Conservation (phyloP, 2,888 invertebrate species). For the Luffia ferchaultella region DNA sequence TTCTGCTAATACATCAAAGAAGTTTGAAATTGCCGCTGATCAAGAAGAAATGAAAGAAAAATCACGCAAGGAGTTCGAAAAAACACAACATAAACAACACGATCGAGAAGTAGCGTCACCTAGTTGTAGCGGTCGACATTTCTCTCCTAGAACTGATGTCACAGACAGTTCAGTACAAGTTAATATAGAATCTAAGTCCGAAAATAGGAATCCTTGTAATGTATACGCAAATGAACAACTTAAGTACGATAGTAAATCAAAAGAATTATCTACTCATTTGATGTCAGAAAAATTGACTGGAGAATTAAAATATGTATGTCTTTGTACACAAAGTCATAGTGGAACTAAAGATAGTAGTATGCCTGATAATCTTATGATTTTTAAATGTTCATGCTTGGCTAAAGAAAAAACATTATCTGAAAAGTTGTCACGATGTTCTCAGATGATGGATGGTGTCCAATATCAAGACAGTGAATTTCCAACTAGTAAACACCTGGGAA, state of each 20-base stretch:
- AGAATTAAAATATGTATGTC: constrained; percentile 39
- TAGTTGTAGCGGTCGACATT: constrained; percentile 36
- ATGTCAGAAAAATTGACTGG: constrained; percentile 12
- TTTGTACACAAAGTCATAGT: constrained; percentile 23
- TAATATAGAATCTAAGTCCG: constrained; percentile 22
- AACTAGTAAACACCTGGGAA: too few relatives aligned
- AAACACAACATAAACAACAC: constrained; percentile 23
- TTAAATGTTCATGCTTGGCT: constrained; percentile 34
- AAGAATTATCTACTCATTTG: not conserved
- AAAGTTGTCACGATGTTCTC: constrained; percentile 2
- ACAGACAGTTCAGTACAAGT: constrained; percentile 46
- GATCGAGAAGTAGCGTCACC: constrained; percentile 25
- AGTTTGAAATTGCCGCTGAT: constrained; percentile 24
- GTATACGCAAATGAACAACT: not conserved
- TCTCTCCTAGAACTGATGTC: constrained; percentile 26
- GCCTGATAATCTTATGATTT: constrained; percentile 35
- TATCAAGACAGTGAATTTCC: too few relatives aligned
- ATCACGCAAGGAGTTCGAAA: not conserved
- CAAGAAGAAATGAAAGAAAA: constrained; percentile 25
- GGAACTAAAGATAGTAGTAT: constrained; percentile 13
- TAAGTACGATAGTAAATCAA: not conserved
- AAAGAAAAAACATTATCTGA: not conserved
- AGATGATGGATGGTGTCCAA: not conserved
- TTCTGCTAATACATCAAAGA: constrained; percentile 22
- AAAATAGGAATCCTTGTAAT: not conserved